Evolutionary conservation across 2,113 vertebrate genomes (phyloP).

Genomic region (Anolis sagrei): DNA sequence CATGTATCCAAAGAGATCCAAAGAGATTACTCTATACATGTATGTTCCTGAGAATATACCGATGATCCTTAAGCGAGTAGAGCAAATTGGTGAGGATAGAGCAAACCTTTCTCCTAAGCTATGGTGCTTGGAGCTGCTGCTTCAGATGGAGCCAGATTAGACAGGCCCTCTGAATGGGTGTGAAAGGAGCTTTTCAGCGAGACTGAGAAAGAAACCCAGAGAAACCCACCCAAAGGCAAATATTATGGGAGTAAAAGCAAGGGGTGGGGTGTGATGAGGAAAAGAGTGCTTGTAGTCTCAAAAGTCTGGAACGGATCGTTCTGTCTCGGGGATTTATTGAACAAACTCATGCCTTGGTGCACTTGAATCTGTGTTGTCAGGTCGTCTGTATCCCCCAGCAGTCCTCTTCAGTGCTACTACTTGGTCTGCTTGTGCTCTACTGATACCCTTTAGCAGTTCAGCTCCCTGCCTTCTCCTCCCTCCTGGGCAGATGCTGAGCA

Average conservation of each 20-base stretch:
- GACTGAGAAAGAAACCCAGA: neutral
- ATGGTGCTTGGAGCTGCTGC: neutral
- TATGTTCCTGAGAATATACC: neutral
- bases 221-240: constrained; percentile 24
- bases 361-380: neutral
- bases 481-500: neutral
- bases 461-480: neutral
- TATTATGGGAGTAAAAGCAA: constrained; percentile 28
- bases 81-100: neutral
- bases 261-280: constrained; percentile 3
- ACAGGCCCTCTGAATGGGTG: neutral
- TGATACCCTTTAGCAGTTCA: neutral
- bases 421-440: neutral
- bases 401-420: neutral
- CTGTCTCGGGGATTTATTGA: neutral
- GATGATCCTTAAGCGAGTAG: neutral
- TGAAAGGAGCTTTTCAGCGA: constrained; percentile 40
- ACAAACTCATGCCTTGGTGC: neutral
- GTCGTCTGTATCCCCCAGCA: neutral
- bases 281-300: neutral
- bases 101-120: constrained; percentile 4
- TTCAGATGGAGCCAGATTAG: constrained; percentile 16
- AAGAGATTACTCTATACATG: neutral
- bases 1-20: neutral
- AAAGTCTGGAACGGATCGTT: constrained; percentile 19